Evolutionary conservation across 2,888 invertebrate genomes (phyloP).

Genomic region (Prosopocoilus inquinatus): DNA sequence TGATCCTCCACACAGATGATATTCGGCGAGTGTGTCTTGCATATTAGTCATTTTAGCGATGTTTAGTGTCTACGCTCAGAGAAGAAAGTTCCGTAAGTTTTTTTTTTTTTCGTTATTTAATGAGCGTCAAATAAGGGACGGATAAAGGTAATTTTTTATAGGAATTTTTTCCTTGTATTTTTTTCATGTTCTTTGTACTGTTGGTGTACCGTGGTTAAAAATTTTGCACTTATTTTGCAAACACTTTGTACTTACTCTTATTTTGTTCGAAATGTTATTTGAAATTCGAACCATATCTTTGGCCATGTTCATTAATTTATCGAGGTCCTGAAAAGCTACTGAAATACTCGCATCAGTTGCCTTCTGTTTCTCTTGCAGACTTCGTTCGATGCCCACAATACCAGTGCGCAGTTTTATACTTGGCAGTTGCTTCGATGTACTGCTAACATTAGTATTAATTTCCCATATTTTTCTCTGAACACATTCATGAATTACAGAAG

Average conservation of each 20-base stretch:
- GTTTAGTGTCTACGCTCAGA: no score
- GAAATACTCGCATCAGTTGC: constrained; percentile 90
- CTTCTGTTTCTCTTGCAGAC: constrained; percentile 85
- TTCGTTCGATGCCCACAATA: constrained; percentile 94
- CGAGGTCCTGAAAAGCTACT: constrained; percentile 93
- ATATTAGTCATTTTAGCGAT: no score
- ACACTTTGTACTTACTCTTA: constrained; percentile 68
- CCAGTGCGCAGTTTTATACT: constrained; percentile 77
- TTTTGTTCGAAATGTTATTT: constrained; percentile 87
- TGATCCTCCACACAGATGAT: no score
- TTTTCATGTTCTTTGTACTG: no score
- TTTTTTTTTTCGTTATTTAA: no score
- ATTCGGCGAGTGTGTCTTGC: no score
- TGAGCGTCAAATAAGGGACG: no score
- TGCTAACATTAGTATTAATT: constrained; percentile 23
- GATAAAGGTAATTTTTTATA: no score
- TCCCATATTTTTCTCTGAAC: constrained; percentile 67
- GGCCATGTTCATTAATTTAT: constrained; percentile 91
- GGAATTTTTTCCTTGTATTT: no score
- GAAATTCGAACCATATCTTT: constrained; percentile 96
- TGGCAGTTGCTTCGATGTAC: constrained; percentile 36
- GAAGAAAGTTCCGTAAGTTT: no score
- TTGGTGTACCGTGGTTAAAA: no score
- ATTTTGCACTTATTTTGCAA: no score
- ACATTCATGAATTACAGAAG: constrained; percentile 62